Base-by-base conservation (phyloP, 2,797 vertebrate species). In the Eleutherodactylus coqui region DNA sequence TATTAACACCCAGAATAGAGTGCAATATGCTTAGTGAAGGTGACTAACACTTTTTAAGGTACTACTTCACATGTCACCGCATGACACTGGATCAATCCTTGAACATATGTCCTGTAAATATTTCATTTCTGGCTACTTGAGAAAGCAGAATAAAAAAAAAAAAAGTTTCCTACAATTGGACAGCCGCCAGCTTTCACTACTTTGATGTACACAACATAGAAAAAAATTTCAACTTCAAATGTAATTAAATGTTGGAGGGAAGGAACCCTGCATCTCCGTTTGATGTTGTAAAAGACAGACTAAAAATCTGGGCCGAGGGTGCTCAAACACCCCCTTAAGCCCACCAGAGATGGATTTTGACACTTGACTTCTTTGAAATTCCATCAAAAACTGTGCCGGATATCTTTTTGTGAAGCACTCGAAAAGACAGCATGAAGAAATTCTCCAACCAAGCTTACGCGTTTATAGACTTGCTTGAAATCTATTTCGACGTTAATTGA, bases 1-100 rank as follows among this genome's bases (percentile, higher is more conserved):
- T 67, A 70, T 79, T 70, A 78, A 78, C 49, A 58, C 47, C 2
- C 17, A 6, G 60, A 58, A 38, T 58, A 67, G 10, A 85, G 36
- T 2, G 49, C 67, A 72, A 81, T 82, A 55, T 70, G 79, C 51
- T 43, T 29, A 73, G 4, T 73, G 51, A 72, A 55, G 36, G 67
- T 19, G 67, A 73, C 38, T 17, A 14, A 70, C 32, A 82, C 21
- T 36, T 43, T 19, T 13, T 10, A 29, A n/a, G 41, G 14, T 13
- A 19, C 21, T 45, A n/a, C 49, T 70, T 10, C 9, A 36, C 29
- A 24, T 34, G 43, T 3, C 29, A 16, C 8, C 32, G 38, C 29
- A 36, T 51, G n/a, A 53, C 6, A 34, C 19, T 29, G 16, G 4
- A 34, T 43, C 34, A 47, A 34, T 9, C 58, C 41, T 13, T 13